These are phyloP conservation scores for Staurois parvus DNA, from an alignment of 2,797 vertebrate genomes.

Conservation along the genomic window DNA sequence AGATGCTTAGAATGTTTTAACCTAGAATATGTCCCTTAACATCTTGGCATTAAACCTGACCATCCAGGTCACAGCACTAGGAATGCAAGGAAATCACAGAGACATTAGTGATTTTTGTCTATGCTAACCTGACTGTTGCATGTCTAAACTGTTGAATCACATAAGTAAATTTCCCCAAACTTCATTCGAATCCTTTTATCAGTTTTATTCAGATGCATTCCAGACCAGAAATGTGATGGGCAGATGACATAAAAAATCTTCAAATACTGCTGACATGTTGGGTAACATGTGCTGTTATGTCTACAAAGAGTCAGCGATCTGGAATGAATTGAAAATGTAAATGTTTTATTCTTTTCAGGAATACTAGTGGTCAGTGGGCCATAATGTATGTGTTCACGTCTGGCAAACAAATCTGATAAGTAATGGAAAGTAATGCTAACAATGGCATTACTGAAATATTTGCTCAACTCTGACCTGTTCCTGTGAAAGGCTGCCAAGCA, in stretches of 20 bases:
- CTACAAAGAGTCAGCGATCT: slow-evolving; percentile 57
- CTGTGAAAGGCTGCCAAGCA: slow-evolving; percentile 86
- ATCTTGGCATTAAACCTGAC: no score
- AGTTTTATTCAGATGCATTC: background rate
- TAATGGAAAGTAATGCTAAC: slow-evolving; percentile 68
- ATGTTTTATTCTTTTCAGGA: slow-evolving; percentile 53
- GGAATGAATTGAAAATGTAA: slow-evolving; percentile 43
- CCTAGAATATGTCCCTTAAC: no score
- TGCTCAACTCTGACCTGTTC: slow-evolving; percentile 90
- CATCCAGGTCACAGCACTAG: no score
- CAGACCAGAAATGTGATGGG: background rate
- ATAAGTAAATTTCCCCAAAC: background rate
- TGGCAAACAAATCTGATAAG: slow-evolving; percentile 53
- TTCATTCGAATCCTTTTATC: background rate
- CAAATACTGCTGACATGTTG: slow-evolving; percentile 36
- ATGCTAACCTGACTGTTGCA: no score
- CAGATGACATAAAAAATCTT: slow-evolving; percentile 6
- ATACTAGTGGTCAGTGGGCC: slow-evolving; percentile 44
- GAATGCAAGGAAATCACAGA: no score
- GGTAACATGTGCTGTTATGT: slow-evolving; percentile 68
- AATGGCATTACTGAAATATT: slow-evolving; percentile 79
- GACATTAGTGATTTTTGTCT: no score
- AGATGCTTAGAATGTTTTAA: no score
- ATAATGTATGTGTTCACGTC: slow-evolving; percentile 44
- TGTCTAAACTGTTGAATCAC: background rate